Base-by-base conservation (phyloP, 2,888 invertebrate species). In the Phortica okadai region DNA sequence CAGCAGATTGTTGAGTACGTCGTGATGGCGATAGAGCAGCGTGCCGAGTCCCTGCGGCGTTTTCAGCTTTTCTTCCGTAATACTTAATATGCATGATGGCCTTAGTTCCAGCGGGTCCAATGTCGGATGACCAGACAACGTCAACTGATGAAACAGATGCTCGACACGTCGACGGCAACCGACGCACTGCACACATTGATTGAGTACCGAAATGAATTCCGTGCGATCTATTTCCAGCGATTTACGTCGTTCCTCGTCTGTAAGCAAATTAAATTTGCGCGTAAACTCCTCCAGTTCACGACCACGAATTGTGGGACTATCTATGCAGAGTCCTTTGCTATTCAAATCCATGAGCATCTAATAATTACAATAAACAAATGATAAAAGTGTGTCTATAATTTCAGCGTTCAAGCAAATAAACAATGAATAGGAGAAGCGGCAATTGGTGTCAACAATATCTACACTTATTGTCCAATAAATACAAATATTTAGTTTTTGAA, bases 331-430 rank as follows among this genome's bases (percentile, higher is more conserved):
- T 86, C 96, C 97, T 91, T 96, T 95, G 88, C 95, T 95, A 91
- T 95, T 96, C 89, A 98, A 94, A 92, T 98, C 97, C 95, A 98
- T 96, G 83, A 98, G 95, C 96, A 98, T 96, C 98, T 98, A 92
- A 0, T 44, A 77, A 50, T 8, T 50, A 11, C 50, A 14, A 6
- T 50, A 50, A 50, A 50, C 50, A 50, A 50, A 50, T 11, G 50
- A 11, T 6, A 11, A 8, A 50, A 50, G 50, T 6, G 50, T 50
- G 50, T 50, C 7, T 45, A 14, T 50, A 14, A 11, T 11, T 2
- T 50, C 50, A 14, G 6, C 8, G 14, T 50, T 6, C 50, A 33
- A 33, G 2, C 33, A 14, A 50, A 50, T 50, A 50, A 50, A 50
- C 50, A 50, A 6, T 50, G 3, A 50, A 2, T 33, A 33, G 3